These are phyloP conservation scores for cattle (Bos taurus) DNA, from an alignment of 2,113 vertebrate species.

Conservation along the genomic window DNA sequence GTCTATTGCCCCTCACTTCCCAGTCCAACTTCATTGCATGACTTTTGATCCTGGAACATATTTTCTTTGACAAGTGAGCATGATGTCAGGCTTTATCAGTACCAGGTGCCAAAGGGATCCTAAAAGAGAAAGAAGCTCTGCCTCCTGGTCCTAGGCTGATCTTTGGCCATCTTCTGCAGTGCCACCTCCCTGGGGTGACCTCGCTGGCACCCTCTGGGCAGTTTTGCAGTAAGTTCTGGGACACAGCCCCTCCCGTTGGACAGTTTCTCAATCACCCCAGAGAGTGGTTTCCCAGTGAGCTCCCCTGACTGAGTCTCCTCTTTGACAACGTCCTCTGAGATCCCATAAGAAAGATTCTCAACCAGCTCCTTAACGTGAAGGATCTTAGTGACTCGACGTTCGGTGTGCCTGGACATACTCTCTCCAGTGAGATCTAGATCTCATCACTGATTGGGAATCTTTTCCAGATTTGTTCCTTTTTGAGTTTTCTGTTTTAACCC, in stretches of 20 bases:
- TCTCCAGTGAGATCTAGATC: background rate
- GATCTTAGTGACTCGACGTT: background rate
- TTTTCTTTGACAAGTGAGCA: background rate
- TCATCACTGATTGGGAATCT: background rate
- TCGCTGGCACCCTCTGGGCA: background rate
- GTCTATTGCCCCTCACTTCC: background rate
- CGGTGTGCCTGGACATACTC: background rate
- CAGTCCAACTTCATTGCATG: background rate
- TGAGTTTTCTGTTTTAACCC: background rate
- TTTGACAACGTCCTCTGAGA: background rate
- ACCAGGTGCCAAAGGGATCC: background rate
- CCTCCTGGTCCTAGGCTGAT: background rate
- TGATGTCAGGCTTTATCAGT: background rate
- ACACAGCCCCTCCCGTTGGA: background rate
- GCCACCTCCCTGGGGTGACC: background rate
- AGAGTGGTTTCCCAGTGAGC: background rate
- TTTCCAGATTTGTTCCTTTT: background rate
- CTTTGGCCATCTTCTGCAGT: background rate
- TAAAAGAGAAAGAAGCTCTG: background rate
- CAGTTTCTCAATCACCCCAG: background rate
- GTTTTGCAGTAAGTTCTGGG: background rate
- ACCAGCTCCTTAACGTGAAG: background rate
- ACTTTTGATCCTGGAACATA: background rate
- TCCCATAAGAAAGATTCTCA: background rate
- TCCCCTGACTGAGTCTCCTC: background rate